These are phyloP conservation scores for Sylvilagus bachmani DNA, from an alignment of 2,113 vertebrate species.

Conservation along the genomic window DNA sequence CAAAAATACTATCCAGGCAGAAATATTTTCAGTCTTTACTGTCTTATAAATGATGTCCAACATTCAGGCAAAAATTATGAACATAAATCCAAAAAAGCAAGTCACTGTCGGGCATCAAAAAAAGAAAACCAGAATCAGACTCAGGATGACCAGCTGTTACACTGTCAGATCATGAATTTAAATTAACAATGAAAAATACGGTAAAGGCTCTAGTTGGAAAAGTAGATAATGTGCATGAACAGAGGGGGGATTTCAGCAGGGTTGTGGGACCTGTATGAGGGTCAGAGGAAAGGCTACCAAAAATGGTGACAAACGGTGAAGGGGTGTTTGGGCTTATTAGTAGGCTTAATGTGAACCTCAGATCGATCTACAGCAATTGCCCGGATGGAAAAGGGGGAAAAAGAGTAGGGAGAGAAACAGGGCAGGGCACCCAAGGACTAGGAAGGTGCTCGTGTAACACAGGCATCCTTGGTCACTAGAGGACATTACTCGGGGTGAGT, in stretches of 20 bases:
- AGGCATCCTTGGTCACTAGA: neutral
- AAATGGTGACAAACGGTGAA: neutral
- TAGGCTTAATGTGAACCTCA: neutral
- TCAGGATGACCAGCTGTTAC: neutral
- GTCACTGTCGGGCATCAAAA: neutral
- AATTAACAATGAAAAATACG: neutral
- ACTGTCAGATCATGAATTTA: constrained; percentile 21
- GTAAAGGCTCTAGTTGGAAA: constrained; percentile 6
- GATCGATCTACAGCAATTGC: neutral
- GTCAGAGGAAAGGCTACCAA: constrained; percentile 32
- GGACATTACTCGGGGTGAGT: neutral
- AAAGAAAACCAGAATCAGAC: neutral
- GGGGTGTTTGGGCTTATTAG: neutral
- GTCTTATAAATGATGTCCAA: neutral
- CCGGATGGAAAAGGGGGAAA: neutral
- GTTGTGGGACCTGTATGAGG: neutral
- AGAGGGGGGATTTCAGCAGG: constrained; percentile 6
- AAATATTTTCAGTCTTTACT: neutral
- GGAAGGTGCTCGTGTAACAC: neutral
- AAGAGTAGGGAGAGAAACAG: neutral
- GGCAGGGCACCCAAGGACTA: neutral
- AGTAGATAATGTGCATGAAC: neutral
- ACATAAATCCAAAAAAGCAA: neutral
- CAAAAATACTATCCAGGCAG: neutral
- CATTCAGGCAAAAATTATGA: constrained; percentile 38